Evolutionary conservation across 2,113 vertebrate genomes (phyloP), one percentile per base, ranked within the genome.

Genomic region (Hemibagrus wyckioides): DNA sequence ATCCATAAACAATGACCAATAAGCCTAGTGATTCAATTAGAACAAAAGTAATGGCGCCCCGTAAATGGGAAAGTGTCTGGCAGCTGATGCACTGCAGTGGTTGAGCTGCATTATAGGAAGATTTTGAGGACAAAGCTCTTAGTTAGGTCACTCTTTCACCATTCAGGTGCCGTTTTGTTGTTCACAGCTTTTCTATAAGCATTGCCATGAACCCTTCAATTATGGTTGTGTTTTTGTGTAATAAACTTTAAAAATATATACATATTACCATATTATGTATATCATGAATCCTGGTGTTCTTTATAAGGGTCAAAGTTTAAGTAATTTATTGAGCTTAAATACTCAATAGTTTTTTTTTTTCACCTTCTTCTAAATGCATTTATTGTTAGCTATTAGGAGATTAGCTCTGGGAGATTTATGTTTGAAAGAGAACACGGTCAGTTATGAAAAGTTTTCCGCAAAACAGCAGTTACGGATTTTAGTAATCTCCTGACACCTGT

Each of bases 311-410:
- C 17, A 36, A 23, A 7, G 30, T 69, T 36, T 8, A 21, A 44
- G 39, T 44, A 4, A 44, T 73, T 25, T 73, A 44, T 10, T 41
- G 23, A 19, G 67, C 36, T 23, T 41, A 41, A 71, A 71, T 8
- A 39, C 41, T 39, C 0, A 39, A 39, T 36, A 39, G 14, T 36
- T 17, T 71, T 3, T 59, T 13, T 67, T 3, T 10, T 52, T 17
- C 36, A 61, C 6, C 14, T 30, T 75, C 4, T 44, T 85, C 19
- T 52, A 36, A 67, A 67, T 67, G n/a, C 4, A 19, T 21, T 54
- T 73, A 73, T 84, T 71, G 61, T 63, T 76, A 75, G 48, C n/a
- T 23, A 33, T 63, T n/a, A n/a, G n/a, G 33, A 48, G 65, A 79
- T 79, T 63, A 65, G 48, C 84, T 48, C 2, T 48, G 36, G 28